Conservation (phyloP, 2,113 vertebrate genomes). For the Pelvicachromis taeniatus region DNA sequence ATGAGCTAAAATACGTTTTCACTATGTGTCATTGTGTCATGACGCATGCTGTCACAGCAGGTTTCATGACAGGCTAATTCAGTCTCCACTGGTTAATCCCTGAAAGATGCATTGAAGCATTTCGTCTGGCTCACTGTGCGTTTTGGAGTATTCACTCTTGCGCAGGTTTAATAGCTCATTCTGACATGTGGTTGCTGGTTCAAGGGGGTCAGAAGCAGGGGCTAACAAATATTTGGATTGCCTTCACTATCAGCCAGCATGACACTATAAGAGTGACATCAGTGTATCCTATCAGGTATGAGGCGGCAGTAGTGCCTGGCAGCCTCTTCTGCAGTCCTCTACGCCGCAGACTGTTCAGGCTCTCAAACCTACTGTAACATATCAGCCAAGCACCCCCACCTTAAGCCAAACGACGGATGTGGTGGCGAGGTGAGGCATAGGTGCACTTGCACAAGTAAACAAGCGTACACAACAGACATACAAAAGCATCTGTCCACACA, state of each 20-base stretch:
- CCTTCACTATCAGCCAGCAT: slow-evolving; percentile 11
- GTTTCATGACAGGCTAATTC: not conserved
- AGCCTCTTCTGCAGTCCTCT: slow-evolving; percentile 16
- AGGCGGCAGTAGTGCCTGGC: slow-evolving; percentile 25
- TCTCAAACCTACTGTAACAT: slow-evolving; percentile 19
- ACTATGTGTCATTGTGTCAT: not conserved
- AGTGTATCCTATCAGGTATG: slow-evolving; percentile 1
- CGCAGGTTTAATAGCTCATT: slow-evolving; percentile 32
- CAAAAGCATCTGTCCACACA: not conserved
- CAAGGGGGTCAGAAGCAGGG: slow-evolving; percentile 9
- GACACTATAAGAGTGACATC: not conserved
- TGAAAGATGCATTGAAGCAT: slow-evolving; percentile 7
- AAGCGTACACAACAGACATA: not conserved
- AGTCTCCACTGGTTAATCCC: not conserved
- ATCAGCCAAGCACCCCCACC: not conserved
- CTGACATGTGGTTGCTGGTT: not conserved
- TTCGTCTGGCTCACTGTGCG: not conserved
- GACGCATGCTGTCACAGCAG: not conserved
- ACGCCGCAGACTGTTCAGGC: slow-evolving; percentile 18
- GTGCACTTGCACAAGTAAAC: not conserved
- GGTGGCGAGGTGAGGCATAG: not conserved
- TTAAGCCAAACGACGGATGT: not conserved
- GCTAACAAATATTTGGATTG: slow-evolving; percentile 30
- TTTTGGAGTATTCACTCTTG: slow-evolving; percentile 28
- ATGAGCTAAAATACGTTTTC: not conserved